Base-by-base conservation (phyloP, 2,888 invertebrate species). In the Lasioglossum malachurum region DNA sequence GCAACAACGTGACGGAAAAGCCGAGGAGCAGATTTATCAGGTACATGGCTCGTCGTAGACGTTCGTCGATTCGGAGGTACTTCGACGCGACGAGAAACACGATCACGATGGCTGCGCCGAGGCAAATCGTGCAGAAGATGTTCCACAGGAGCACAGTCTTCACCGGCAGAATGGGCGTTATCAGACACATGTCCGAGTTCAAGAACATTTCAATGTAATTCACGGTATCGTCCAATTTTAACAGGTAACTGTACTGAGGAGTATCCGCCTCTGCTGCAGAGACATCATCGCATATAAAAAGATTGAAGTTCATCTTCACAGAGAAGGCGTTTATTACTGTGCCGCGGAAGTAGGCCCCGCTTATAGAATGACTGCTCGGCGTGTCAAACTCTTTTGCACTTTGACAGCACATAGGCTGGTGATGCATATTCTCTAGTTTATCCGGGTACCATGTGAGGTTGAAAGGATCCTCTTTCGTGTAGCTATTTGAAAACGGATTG, bases 11-110 rank as follows among this genome's bases (percentile, higher is more conserved):
- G 19, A 80, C 49, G 8, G 80, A 75, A 23, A 75, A 74, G 12
- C 75, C 67, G 35, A 80, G 49, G 2, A 80, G 67, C 10, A 80
- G 0, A n/a, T 41, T 75, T 23, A 75, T 53, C 27, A 80, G 41
- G n/a, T 74, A 69, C 49, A 75, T 53, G 7, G 49, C 49, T 4
- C 27, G 74, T 46, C 64, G 31, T 10, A 80, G 27, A 3, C n/a
- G 74, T 67, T 35, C 35, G 38, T 80, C 31, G 19, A 74, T n/a
- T 14, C 19, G 12, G 0, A 80, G 46, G 0, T 49, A 23, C 10
- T 0, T 74, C 5, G 67, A 74, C 4, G 46, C 46, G 2, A 67
- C 4, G 10, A 49, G 19, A 16, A 46, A 74, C 3, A 67, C 16
- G 8, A 74, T 8, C 4, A 74, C 60, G 35, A 74, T 67, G 12